phyloP scores from a whole-genome alignment of 2,113 vertebrate species.

The Melierax canorus region DNA sequence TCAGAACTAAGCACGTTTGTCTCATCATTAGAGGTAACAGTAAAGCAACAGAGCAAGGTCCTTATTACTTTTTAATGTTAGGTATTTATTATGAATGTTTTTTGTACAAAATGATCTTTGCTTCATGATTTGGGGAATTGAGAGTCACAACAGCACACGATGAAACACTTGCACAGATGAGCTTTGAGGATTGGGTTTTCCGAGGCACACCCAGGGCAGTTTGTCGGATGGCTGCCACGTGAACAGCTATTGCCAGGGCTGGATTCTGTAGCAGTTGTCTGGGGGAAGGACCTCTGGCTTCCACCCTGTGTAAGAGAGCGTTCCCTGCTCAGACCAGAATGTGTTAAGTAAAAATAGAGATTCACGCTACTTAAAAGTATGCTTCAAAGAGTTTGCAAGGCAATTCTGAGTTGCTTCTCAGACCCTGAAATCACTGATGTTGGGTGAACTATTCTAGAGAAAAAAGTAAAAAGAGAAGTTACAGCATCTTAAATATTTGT shows the following conservation, averaged over 20 bases:
- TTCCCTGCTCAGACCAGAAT: not conserved
- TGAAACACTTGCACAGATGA: not conserved
- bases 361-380: rapidly evolving
- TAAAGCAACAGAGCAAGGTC: not conserved
- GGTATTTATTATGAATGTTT: not conserved
- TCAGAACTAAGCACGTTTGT: not conserved
- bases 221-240: not conserved
- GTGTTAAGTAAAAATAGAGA: not conserved
- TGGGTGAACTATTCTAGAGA: not conserved
- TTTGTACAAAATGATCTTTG: not conserved
- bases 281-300: not conserved
- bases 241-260: not conserved
- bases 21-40: not conserved
- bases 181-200: rapidly evolving
- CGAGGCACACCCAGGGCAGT: rapidly evolving
- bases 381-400: not conserved
- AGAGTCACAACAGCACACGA: not conserved
- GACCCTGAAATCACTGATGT: not conserved
- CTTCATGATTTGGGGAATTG: not conserved
- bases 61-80: not conserved
- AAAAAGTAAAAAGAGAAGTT: not conserved
- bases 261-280: not conserved
- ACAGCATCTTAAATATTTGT: too few relatives aligned
- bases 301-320: not conserved
- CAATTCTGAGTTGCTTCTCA: not conserved